A percentile compares a stretch with the other conserved stretches of the same genome.
These are phyloP conservation scores for Gymnorhina tibicen DNA, from an alignment of 2,113 vertebrate species.

Conservation along the genomic window DNA sequence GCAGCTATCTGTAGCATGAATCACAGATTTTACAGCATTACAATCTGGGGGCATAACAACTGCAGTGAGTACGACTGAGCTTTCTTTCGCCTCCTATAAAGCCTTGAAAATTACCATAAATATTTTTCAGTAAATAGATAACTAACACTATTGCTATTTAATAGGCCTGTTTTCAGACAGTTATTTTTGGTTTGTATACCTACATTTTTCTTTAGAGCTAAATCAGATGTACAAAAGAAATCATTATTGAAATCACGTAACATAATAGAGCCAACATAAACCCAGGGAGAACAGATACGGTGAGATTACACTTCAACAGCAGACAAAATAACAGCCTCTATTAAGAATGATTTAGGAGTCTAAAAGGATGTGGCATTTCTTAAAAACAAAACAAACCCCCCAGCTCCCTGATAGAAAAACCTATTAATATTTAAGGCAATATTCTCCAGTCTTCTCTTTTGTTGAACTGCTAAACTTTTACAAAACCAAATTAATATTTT, in stretches of 20 bases:
- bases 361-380: neutral
- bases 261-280: neutral
- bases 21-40: neutral
- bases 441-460: neutral
- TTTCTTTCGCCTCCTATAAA: neutral
- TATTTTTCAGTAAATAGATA: neutral
- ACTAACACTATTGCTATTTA: neutral
- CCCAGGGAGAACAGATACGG: neutral
- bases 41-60: neutral
- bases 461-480: neutral
- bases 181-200: neutral
- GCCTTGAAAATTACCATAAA: neutral
- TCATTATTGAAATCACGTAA: neutral
- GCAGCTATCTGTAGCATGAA: neutral
- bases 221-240: neutral
- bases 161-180: neutral
- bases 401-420: neutral
- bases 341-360: neutral
- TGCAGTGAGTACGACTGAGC: neutral
- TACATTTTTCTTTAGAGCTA: neutral
- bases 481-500: conserved; percentile 18
- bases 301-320: neutral
- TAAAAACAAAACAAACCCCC: neutral
- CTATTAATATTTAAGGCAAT: neutral
- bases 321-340: neutral